Conservation (phyloP, 2,113 vertebrate species). For the Toxotes jaculatrix region DNA sequence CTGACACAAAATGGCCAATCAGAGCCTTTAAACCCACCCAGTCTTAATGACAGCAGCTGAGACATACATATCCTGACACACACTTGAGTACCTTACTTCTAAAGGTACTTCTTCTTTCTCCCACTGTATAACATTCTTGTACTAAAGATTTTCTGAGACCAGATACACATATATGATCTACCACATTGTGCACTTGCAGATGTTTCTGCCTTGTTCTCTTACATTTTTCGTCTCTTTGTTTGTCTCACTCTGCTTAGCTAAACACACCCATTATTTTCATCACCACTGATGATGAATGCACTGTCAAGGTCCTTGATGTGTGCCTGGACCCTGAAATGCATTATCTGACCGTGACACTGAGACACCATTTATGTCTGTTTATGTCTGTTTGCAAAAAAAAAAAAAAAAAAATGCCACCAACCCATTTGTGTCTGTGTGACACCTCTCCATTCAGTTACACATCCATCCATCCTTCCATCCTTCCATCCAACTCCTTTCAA, state of each 20-base stretch:
- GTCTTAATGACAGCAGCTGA: background rate
- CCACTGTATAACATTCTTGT: background rate
- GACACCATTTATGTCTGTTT: constrained; percentile 52
- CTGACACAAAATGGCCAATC: background rate
- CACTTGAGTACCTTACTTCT: background rate
- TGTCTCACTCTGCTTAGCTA: background rate
- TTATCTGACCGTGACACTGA: constrained; percentile 22
- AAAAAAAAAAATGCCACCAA: constrained; percentile 40
- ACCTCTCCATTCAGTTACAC: background rate
- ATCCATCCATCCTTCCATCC: background rate
- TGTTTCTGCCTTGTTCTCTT: background rate
- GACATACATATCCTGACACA: too few relatives aligned
- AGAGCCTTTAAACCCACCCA: too few relatives aligned
- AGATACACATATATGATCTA: background rate
- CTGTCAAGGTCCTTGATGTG: constrained; percentile 1
- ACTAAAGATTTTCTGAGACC: background rate
- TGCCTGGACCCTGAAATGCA: constrained; percentile 25
- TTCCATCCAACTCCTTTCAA: background rate
- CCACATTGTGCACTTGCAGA: too few relatives aligned
- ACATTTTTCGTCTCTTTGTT: background rate
- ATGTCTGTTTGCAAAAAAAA: too few relatives aligned
- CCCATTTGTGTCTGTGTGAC: constrained; percentile 13
- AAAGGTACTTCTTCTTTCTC: background rate
- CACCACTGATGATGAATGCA: background rate
- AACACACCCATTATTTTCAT: constrained; percentile 21